phyloP scores from a whole-genome alignment of 2,797 vertebrate genomes.

The Nyctalus aviator region DNA sequence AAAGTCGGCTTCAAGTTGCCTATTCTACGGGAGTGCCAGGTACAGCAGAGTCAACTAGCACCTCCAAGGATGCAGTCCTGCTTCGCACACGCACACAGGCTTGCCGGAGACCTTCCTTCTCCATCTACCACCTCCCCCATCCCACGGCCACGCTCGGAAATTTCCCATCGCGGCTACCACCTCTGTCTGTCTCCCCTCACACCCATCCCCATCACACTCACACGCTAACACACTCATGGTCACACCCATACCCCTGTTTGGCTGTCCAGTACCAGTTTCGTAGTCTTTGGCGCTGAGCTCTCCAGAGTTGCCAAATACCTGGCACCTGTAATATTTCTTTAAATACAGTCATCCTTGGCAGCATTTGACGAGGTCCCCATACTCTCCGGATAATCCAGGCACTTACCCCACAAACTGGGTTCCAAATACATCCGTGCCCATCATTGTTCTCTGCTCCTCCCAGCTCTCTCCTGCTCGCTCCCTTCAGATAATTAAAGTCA shows the following conservation, averaged over 20 bases:
- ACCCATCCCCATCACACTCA: neutral
- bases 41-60: neutral
- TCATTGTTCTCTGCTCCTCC: constrained; percentile 77
- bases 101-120: neutral
- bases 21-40: too few species aligned
- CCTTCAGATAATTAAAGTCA: constrained; percentile 82
- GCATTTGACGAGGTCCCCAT: neutral
- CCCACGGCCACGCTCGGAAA: constrained; percentile 12
- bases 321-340: neutral
- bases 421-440: constrained; percentile 49
- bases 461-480: constrained; percentile 73
- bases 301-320: neutral
- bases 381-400: constrained; percentile 43
- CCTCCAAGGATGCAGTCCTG: neutral
- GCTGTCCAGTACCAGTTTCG: neutral
- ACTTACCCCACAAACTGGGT: constrained; percentile 40
- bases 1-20: constrained; percentile 7
- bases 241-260: neutral
- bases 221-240: neutral
- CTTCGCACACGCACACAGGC: neutral
- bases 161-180: neutral
- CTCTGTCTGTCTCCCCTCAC: neutral
- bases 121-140: neutral
- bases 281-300: neutral
- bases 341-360: neutral